Base-by-base conservation (phyloP, 2,113 vertebrate species). In the Telmatochromis bifrenatus region DNA sequence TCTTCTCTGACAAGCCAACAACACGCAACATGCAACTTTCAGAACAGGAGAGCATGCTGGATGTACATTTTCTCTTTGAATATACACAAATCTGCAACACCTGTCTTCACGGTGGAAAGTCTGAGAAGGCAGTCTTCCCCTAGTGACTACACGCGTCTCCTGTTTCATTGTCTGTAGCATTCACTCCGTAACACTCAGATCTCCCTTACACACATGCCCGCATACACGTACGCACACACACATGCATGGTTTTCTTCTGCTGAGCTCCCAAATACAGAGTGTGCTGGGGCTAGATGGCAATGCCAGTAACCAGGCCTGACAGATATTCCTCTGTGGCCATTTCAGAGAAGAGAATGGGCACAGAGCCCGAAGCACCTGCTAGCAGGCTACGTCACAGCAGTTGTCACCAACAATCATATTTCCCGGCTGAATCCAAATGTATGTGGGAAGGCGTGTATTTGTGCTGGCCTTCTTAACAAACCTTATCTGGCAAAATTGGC, bases 261-360 rank as follows among this genome's bases (percentile, higher is more conserved):
- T 80, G 84, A 85, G 79, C 85, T 91, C 92, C 85, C 35, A 91
- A 92, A 92, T 82, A 83, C 88, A 88, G n/a, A 60, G 73, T 79
- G 89, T 86, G 91, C 45, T 39, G 39, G 65, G 33, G 65, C 88
- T 93, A 85, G 90, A 94, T 88, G 92, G 90, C 90, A 84, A 65
- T 13, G 77, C 87, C 91, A 89, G 88, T 95, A 96, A 95, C 85
- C 88, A 82, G 91, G 80, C 87, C 90, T 96, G 96, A 96, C 96
- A 96, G 94, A 92, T 93, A 94, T 90, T 95, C 96, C 95, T 94
- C 83, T 89, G 94, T 94, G 95, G 92, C 91, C 87, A 68, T 94
- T 89, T 90, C 91, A 94, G 87, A 87, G 89, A 93, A 92, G 87
- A 87, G 89, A 93, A 92, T 91, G 87, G 94, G 93, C 93, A 93